Conservation (phyloP, 2,113 vertebrate genomes). For the Nothoprocta perdicaria region DNA sequence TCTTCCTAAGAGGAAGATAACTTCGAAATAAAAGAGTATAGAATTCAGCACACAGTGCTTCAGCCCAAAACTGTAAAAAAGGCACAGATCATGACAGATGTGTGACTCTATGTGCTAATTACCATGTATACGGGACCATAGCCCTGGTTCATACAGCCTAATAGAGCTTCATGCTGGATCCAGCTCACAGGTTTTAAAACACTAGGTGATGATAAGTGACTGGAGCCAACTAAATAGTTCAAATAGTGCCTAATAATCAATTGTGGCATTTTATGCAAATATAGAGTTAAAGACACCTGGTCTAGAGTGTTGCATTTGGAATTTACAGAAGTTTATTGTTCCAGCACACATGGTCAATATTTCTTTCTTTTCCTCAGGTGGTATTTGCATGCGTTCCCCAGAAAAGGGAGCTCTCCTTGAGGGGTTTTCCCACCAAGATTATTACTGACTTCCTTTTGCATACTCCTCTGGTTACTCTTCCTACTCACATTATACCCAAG, state of each 20-base stretch:
- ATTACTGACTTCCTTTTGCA: background rate
- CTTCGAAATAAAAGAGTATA: background rate
- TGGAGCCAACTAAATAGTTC: background rate
- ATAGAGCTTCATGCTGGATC: background rate
- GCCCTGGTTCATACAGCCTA: background rate
- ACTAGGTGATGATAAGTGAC: background rate
- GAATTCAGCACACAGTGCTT: background rate
- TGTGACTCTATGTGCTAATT: background rate
- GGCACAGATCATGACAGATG: accelerated
- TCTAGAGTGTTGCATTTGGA: background rate
- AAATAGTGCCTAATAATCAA: background rate
- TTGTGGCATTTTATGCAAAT: background rate
- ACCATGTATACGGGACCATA: background rate
- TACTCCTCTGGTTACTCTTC: background rate
- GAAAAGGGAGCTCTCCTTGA: background rate
- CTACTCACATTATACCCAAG: background rate
- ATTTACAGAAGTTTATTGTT: background rate
- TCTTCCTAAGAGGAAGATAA: background rate
- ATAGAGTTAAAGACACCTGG: background rate
- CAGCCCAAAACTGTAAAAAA: background rate
- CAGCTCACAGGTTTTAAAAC: background rate
- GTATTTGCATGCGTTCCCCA: background rate
- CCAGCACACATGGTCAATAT: background rate
- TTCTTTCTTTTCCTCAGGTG: background rate
- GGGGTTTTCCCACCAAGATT: background rate